Evolutionary conservation across 2,888 invertebrate species (phyloP), one percentile per base, ranked within the genome.

Genomic region (Abrostola tripartita): DNA sequence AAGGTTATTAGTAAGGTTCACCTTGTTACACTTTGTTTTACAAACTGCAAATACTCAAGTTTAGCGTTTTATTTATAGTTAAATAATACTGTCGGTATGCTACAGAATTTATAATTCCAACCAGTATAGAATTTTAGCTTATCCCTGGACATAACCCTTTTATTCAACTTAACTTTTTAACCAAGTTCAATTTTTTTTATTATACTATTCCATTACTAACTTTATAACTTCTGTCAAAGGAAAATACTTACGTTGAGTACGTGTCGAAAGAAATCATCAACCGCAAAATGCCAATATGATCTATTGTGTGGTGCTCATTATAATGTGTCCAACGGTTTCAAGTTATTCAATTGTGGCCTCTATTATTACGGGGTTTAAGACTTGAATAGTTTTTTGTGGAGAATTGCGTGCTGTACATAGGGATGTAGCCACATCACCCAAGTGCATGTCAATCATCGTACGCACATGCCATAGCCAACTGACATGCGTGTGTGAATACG

Each of bases 401-500:
- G 11, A 14, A 38, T 37, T 40, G 54, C 59, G 63, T 77, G 63
- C 53, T 58, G 59, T 59, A 59, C 74, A 61, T 65, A 24, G 64
- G 59, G 65, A 56, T 63, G 71, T 61, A 60, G 41, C 57, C 61
- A 66, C 56, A 71, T 61, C 75, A 72, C 65, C 61, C 67, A 78
- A 53, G 68, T 74, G 75, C 79, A 74, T 73, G 83, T 82, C 87
- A 82, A 82, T 82, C 83, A 79, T 83, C 72, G 66, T 71, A 76
- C 71, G 81, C 85, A 83, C 70, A 85, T 86, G 86, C 86, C 76
- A 85, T 83, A 83, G 81, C 81, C 82, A 81, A 79, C 79, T 82
- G 83, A 81, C 81, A 79, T 78, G 74, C 76, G 76, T 79, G 65
- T 71, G 62, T 71, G 61, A 47, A 53, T 52, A 58, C 69, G 35